Evolutionary conservation across 2,797 vertebrate genomes (phyloP), one percentile per base, ranked within the genome.

Genomic region (Leptatherina wallacei): DNA sequence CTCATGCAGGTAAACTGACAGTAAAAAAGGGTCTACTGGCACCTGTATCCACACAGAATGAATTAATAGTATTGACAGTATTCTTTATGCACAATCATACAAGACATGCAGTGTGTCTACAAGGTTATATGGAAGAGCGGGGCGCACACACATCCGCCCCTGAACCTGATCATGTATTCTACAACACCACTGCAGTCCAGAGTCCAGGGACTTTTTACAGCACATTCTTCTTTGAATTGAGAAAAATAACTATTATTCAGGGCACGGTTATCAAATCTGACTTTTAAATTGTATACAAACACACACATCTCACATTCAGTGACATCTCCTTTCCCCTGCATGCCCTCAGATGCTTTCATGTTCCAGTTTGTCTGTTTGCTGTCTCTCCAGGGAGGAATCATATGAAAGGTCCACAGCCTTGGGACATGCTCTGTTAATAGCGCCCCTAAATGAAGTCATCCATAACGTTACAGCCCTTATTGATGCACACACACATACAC

Each of bases 371-470:
- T 72, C 73, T 60, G 44, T 73, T 77, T 66, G 65, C 79, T 32
- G 64, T 78, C 59, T 92, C 88, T 75, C 80, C 33, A 4, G 75
- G 86, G 86, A 80, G 58, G 57, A 75, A 69, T 72, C 61, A 6
- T 81, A 89, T 88, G 82, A 91, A 91, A 89, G 82, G 87, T 82
- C 77, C 69, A 22, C 80, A 85, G 87, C 88, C 87, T 73, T 78
- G 91, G 86, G 91, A 90, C 84, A 90, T 86, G 82, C 83, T 87
- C 84, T 82, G 81, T 92, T 94, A 92, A 92, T 93, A 93, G 90
- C 75, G 83, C 82, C 77, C 70, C 69, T 89, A 91, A 93, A 92
- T 91, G 86, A 93, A 93, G 88, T 82, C 87, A 92, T 93, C 90
- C 82, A 93, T 93, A 92, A 92, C 89, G 87, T 78, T 83, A 68